These are phyloP conservation scores for Hyppa rectilinea DNA, from an alignment of 2,888 invertebrate genomes.

Conservation along the genomic window DNA sequence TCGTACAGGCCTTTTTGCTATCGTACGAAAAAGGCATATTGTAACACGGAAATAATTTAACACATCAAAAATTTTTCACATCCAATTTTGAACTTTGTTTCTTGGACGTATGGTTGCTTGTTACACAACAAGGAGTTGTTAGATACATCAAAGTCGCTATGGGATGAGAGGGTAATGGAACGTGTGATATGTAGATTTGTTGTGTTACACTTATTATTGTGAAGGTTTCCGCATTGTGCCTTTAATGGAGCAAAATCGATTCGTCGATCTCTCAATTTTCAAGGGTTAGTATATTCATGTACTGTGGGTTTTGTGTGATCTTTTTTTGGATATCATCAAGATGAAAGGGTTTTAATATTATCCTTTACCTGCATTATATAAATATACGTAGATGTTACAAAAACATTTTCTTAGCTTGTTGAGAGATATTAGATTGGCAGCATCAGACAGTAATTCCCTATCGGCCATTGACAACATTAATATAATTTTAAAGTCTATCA, in stretches of 20 bases:
- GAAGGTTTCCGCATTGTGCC: slow-evolving; percentile 72
- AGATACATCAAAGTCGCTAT: slow-evolving; percentile 63
- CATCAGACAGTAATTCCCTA: slow-evolving; percentile 1
- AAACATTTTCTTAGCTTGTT: neutral
- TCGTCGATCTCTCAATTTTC: slow-evolving; percentile 71
- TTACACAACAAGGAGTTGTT: slow-evolving; percentile 18
- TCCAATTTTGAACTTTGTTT: slow-evolving; percentile 49
- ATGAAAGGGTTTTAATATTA: slow-evolving; percentile 8
- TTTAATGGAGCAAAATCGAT: slow-evolving; percentile 76
- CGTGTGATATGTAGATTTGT: slow-evolving; percentile 84
- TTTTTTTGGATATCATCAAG: slow-evolving; percentile 32
- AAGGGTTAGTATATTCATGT: slow-evolving; percentile 62
- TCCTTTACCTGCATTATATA: neutral
- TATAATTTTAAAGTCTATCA: slow-evolving; percentile 46
- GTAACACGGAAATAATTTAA: slow-evolving; percentile 53
- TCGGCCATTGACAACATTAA: slow-evolving; percentile 21
- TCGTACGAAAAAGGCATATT: slow-evolving; percentile 59
- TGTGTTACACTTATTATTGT: slow-evolving; percentile 79
- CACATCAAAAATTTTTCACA: slow-evolving; percentile 24
- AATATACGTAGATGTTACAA: neutral
- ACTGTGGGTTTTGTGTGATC: slow-evolving; percentile 53
- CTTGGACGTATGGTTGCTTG: slow-evolving; percentile 28
- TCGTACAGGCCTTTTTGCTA: slow-evolving; percentile 59
- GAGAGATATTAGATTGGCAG: neutral
- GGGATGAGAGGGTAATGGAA: slow-evolving; percentile 78